phyloP scores from a whole-genome alignment of 2,888 invertebrate genomes.

The Melangyna quadrimaculata region DNA sequence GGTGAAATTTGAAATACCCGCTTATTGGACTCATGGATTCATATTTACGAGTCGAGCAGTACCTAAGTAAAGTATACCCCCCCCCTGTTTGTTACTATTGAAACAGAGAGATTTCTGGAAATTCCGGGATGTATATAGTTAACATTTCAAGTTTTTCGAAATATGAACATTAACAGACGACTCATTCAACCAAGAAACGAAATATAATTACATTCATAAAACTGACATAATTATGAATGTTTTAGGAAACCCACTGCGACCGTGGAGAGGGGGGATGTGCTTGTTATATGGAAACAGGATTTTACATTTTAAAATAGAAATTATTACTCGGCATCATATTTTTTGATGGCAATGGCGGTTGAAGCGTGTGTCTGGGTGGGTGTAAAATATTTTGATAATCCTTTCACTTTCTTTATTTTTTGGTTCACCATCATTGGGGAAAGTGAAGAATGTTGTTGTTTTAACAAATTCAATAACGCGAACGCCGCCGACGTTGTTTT shows the following conservation, averaged over 20 bases:
- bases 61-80: too few species aligned
- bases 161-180: background rate
- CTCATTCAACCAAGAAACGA: slow-evolving; percentile 60
- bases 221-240: slow-evolving; percentile 70
- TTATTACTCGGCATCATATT: slow-evolving; percentile 22
- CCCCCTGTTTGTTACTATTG: background rate
- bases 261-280: background rate
- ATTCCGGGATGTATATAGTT: slow-evolving; percentile 6
- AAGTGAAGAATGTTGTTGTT: slow-evolving; percentile 37
- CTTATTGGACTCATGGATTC: slow-evolving; percentile 43
- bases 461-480: slow-evolving; percentile 18
- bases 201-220: slow-evolving; percentile 66
- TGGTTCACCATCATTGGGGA: background rate
- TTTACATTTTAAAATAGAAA: slow-evolving; percentile 13
- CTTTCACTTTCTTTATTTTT: slow-evolving; percentile 29
- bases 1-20: slow-evolving; percentile 17
- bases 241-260: background rate
- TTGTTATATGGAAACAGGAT: background rate
- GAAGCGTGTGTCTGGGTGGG: background rate
- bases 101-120: slow-evolving; percentile 45
- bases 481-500: background rate
- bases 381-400: slow-evolving; percentile 56
- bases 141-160: background rate
- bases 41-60: slow-evolving; percentile 6
- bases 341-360: background rate